Percentiles rank a stretch among this genome's conserved stretches.
phyloP scores from a whole-genome alignment of 2,888 invertebrate genomes.

The Diplolepis rosae region DNA sequence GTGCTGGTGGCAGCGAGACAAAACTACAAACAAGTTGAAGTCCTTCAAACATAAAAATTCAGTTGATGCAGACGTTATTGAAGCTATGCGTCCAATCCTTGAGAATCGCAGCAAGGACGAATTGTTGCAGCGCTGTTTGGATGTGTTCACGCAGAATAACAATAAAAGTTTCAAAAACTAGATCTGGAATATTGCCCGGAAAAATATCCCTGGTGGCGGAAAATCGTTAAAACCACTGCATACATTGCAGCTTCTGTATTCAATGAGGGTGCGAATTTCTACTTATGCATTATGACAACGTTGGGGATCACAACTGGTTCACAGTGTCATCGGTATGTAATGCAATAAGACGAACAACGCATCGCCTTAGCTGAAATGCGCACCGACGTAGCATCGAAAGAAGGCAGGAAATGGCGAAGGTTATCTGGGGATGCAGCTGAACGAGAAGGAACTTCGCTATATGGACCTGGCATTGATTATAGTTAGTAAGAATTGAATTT shows the following conservation, averaged over 20 bases:
- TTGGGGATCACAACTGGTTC: slow-evolving; percentile 25
- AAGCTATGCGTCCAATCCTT: no score
- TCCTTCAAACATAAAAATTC: no score
- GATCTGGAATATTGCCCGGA: slow-evolving; percentile 31
- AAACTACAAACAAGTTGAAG: no score
- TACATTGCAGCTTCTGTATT: slow-evolving; percentile 7
- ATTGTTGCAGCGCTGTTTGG: no score
- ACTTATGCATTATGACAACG: slow-evolving; percentile 28
- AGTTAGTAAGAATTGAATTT: no score
- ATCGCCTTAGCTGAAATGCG: slow-evolving; percentile 31
- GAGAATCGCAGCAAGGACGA: no score
- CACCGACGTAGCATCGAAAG: slow-evolving; percentile 23
- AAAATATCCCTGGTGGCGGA: slow-evolving; percentile 33
- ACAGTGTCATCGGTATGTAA: slow-evolving; percentile 21
- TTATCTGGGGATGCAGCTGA: slow-evolving; percentile 27
- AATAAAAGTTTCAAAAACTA: no score
- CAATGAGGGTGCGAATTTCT: slow-evolving; percentile 25
- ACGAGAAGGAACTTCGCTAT: slow-evolving; percentile 24
- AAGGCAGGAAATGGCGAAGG: no score
- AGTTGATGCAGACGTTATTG: no score
- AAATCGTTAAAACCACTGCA: slow-evolving; percentile 34
- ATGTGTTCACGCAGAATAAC: no score
- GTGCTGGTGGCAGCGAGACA: no score
- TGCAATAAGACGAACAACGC: slow-evolving; percentile 15
- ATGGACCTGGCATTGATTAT: slow-evolving; percentile 31